These are phyloP conservation scores for Schizaphis graminum DNA, from an alignment of 2,888 invertebrate genomes.

Conservation along the genomic window DNA sequence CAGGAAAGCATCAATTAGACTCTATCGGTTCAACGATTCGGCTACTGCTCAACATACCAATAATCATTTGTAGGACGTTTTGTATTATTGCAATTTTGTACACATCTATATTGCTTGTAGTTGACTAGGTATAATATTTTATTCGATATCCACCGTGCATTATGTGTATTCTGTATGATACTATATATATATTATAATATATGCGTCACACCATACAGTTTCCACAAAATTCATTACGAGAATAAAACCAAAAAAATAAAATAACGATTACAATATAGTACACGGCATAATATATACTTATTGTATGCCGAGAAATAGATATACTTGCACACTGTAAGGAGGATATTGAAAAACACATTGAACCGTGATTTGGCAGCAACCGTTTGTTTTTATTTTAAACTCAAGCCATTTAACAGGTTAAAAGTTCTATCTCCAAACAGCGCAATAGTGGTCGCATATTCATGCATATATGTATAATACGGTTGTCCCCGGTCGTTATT, in stretches of 20 bases:
- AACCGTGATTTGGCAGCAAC: not conserved
- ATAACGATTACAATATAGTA: not conserved
- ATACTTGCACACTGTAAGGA: no score
- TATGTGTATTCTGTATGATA: not conserved
- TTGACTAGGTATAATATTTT: no score
- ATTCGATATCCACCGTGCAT: not conserved
- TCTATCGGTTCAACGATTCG: not conserved
- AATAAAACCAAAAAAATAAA: not conserved
- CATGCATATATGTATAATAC: not conserved
- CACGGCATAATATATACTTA: not conserved
- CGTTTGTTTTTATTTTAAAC: slow-evolving; percentile 1
- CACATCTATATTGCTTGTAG: not conserved
- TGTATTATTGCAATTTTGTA: not conserved
- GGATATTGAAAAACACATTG: not conserved
- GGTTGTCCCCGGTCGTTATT: not conserved
- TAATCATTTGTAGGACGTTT: not conserved
- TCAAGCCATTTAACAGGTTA: not conserved
- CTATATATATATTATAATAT: not conserved
- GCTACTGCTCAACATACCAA: not conserved
- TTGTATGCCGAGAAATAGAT: not conserved
- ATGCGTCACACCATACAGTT: not conserved
- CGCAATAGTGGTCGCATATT: not conserved
- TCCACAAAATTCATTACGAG: no score
- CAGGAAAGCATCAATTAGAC: not conserved
- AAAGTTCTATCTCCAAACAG: not conserved